These are phyloP conservation scores for Euzophera pinguis DNA, from an alignment of 2,888 invertebrate genomes.

Conservation along the genomic window DNA sequence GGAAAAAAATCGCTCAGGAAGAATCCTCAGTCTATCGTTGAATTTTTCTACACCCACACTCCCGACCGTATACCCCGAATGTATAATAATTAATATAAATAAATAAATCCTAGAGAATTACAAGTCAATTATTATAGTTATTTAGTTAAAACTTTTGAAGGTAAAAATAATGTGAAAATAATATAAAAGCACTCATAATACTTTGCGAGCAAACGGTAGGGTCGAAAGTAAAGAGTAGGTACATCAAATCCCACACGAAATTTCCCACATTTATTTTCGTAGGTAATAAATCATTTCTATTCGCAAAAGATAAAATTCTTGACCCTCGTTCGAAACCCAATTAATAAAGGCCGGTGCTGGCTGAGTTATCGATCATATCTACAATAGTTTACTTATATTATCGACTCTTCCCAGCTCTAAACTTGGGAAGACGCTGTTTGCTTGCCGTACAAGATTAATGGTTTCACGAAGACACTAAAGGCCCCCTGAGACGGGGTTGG, in stretches of 20 bases:
- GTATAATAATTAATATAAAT: too few relatives aligned
- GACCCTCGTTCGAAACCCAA: slow-evolving; percentile 31
- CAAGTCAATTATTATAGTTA: too few relatives aligned
- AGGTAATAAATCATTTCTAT: background rate
- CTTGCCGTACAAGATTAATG: slow-evolving; percentile 72
- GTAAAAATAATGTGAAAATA: too few relatives aligned
- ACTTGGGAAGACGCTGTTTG: slow-evolving; percentile 58
- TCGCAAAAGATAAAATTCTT: slow-evolving; percentile 8
- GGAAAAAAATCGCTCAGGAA: too few relatives aligned
- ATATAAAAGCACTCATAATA: too few relatives aligned
- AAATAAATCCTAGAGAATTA: too few relatives aligned
- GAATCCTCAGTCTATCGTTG: too few relatives aligned
- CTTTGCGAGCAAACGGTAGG: too few relatives aligned
- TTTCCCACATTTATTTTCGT: background rate
- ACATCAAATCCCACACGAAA: background rate
- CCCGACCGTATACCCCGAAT: too few relatives aligned
- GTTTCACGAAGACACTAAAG: slow-evolving; percentile 53
- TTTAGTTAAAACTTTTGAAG: too few relatives aligned
- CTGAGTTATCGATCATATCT: slow-evolving; percentile 40
- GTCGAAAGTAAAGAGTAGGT: too few relatives aligned
- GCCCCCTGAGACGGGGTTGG: slow-evolving; percentile 27
- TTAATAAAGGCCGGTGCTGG: slow-evolving; percentile 34
- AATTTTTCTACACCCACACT: too few relatives aligned
- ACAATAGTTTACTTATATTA: slow-evolving; percentile 49
- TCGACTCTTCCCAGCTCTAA: slow-evolving; percentile 54